Conservation (phyloP, 2,888 invertebrate genomes). For the Neoascia interrupta region DNA sequence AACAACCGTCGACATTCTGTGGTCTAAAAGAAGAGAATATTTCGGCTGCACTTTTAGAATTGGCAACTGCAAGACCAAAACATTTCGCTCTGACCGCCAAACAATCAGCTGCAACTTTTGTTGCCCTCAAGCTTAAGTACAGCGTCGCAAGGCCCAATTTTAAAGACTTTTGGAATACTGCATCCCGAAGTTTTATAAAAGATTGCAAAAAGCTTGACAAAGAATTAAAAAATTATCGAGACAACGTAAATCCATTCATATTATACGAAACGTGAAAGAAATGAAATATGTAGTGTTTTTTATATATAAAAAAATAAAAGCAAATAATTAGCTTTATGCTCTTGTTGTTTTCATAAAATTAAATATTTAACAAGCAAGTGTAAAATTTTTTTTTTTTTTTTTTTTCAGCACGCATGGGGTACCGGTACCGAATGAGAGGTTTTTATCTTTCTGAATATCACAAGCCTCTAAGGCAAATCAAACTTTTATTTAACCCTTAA, state of each 20-base stretch:
- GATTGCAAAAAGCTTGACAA: constrained; percentile 35
- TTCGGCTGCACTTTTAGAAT: constrained; percentile 81
- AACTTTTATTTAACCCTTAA: too few species aligned
- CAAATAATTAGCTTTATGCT: background rate
- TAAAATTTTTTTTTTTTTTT: constrained; percentile 10
- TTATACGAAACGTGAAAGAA: background rate
- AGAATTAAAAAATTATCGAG: constrained; percentile 11
- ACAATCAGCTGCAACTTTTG: constrained; percentile 81
- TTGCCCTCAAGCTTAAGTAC: constrained; percentile 82
- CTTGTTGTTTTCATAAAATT: background rate
- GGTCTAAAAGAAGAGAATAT: constrained; percentile 76
- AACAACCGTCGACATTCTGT: background rate
- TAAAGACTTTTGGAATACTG: constrained; percentile 24
- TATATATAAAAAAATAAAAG: background rate
- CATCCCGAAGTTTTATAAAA: background rate
- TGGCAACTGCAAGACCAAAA: constrained; percentile 82
- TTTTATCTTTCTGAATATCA: constrained; percentile 93
- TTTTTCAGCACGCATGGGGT: constrained; percentile 88
- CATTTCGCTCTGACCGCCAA: constrained; percentile 82
- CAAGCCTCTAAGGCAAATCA: constrained; percentile 93
- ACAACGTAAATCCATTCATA: constrained; percentile 29
- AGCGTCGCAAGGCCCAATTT: constrained; percentile 77
- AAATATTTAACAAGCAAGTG: background rate
- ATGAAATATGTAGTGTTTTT: background rate
- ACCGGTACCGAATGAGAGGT: constrained; percentile 97